Base-by-base conservation (phyloP, 2,113 vertebrate species). In the Lanius collurio region DNA sequence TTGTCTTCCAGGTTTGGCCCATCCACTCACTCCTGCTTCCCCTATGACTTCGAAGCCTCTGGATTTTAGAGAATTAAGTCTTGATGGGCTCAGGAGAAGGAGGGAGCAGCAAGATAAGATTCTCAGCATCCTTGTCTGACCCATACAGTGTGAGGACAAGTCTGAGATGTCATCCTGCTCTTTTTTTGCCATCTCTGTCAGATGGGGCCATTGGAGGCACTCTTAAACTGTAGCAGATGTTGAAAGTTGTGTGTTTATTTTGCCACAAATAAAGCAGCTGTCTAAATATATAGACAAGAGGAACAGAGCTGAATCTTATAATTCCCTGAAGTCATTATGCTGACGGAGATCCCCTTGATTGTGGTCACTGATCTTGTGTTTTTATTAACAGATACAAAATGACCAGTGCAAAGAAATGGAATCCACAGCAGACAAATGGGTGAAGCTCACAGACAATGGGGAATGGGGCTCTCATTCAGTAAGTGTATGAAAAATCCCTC, bases 381-480 rank as follows among this genome's bases (percentile, higher is more conserved):
- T 97, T 97, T 91, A 82, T 92, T 76, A 21, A 90, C 97, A 99
- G 99, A 99, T 99, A 96, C 99, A 99, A 95, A 99, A 99, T 68
- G 99, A 99, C 93, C 99, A 99, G 94, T 99, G 99, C 97, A 99
- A 99, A 97, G 99, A 99, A 97, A 98, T 99, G 98, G 99, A 99
- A 74, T 97, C 98, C 16, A 97, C 98, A 0, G 98, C 98, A 62
- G 98, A 99, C 28, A 99, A 99, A 90, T 99, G 99, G 99, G 98
- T 99, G 80, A 99, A 98, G 86, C 97, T 99, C 68, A 99, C 99
- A 52, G 98, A 98, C 94, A 98, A 98, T 0, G 99, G 99, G 52
- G 98, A 99, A 95, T 99, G 99, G 99, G 98, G 98, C 12, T 98
- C 98, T 59, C 99, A 99, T 93, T 98, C 97, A 69, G 99, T 99